Evolutionary conservation across 92 coral and sea anemone species (phyloP).

Genomic region (Paragorgia papillata): DNA sequence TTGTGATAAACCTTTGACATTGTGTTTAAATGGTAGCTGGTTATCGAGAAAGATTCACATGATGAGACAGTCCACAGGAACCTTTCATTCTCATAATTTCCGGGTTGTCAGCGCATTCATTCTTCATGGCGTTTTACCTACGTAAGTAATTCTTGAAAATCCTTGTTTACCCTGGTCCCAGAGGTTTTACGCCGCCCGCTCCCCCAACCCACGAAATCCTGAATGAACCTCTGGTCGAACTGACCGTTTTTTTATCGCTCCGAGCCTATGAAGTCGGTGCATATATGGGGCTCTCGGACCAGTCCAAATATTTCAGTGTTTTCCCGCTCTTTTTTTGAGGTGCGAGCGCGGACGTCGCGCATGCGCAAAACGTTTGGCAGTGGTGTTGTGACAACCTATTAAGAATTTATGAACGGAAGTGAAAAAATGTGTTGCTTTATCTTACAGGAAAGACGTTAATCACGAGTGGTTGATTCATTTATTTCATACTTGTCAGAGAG

Average conservation of each 20-base stretch:
- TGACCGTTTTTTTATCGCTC: too few species aligned
- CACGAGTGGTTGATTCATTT: conserved; percentile 84
- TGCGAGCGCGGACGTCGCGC: too few species aligned
- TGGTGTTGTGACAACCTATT: too few species aligned
- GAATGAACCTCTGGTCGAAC: too few species aligned
- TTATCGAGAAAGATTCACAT: conserved; percentile 86
- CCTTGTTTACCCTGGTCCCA: too few species aligned
- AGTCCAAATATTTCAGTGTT: too few species aligned
- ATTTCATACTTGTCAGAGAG: conserved; percentile 88
- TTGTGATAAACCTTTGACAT: conserved; percentile 62
- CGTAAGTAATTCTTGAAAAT: conserved; percentile 49
- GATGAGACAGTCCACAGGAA: conserved; percentile 81
- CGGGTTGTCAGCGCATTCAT: conserved; percentile 87
- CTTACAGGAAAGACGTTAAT: conserved; percentile 75
- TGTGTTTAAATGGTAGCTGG: conserved; percentile 90
- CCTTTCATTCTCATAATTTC: conserved; percentile 93
- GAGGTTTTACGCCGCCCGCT: background rate
- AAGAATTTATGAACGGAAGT: too few species aligned
- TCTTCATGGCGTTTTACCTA: conserved; percentile 77
- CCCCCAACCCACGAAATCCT: background rate
- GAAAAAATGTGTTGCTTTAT: background rate
- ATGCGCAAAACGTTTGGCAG: too few species aligned
- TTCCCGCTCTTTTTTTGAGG: too few species aligned
- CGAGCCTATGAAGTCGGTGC: too few species aligned
- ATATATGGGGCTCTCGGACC: too few species aligned